These are phyloP conservation scores for Geopemphigus sp. DNA, from an alignment of 1,140 invertebrate genomes.

Conservation along the genomic window DNA sequence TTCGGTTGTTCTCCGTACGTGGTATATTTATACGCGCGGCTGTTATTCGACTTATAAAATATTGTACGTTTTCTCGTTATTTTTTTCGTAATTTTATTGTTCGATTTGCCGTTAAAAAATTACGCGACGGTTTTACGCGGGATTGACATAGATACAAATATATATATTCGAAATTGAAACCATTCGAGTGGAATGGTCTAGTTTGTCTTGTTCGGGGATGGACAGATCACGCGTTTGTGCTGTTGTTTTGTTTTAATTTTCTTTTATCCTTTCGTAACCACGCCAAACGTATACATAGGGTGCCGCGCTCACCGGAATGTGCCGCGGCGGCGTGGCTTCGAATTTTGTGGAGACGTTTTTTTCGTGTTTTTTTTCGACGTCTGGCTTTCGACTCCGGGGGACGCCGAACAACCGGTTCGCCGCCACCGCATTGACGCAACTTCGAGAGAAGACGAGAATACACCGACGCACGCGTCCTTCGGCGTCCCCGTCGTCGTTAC, in stretches of 20 bases:
- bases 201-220: not conserved
- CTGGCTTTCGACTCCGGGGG: slow-evolving; percentile 2
- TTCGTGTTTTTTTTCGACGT: not conserved
- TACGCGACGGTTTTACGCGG: not conserved
- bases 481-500: not conserved
- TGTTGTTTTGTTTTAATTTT: too few relatives aligned
- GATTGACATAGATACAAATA: not conserved
- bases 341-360: not conserved
- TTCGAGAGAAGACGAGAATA: not conserved
- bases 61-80: too few relatives aligned
- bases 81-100: not conserved
- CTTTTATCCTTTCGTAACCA: not conserved
- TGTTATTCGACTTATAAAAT: too few relatives aligned
- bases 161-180: not conserved
- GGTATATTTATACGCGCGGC: too few relatives aligned
- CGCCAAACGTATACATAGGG: not conserved
- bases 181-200: slow-evolving; percentile 7
- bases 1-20: too few relatives aligned
- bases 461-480: not conserved
- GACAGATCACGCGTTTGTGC: not conserved
- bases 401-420: not conserved
- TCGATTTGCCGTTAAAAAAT: not conserved
- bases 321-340: not conserved
- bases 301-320: not conserved
- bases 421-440: not conserved